phyloP scores from a whole-genome alignment of 2,113 vertebrate species.

The Prochilodus magdalenae region DNA sequence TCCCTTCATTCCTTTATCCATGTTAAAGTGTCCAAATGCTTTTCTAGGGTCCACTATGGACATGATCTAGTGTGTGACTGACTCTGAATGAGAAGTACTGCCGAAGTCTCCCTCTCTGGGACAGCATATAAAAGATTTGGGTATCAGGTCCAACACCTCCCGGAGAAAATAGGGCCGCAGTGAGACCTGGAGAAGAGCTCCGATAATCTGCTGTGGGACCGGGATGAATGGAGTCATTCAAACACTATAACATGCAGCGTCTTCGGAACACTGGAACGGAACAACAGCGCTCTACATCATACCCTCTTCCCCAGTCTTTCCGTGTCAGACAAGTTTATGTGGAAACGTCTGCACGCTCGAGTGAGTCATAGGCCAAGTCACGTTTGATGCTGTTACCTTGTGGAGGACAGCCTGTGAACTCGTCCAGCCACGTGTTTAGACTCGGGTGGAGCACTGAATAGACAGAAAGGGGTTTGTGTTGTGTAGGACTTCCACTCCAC shows the following conservation, averaged over 20 bases:
- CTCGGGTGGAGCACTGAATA: background rate
- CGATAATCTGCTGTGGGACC: background rate
- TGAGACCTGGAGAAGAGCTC: background rate
- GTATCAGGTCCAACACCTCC: background rate
- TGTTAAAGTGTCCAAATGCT: too few relatives aligned
- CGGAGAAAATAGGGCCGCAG: background rate
- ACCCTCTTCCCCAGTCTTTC: constrained; percentile 46
- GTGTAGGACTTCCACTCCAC: constrained; percentile 1
- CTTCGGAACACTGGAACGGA: background rate
- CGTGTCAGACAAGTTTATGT: constrained; percentile 57
- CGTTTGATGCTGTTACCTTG: constrained; percentile 54
- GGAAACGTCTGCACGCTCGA: constrained; percentile 67
- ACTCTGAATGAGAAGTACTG: too few relatives aligned
- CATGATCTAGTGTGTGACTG: background rate
- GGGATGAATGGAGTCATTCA: constrained; percentile 21
- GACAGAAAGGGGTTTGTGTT: background rate
- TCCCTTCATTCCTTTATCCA: too few relatives aligned
- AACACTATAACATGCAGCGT: constrained; percentile 29
- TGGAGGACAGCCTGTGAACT: constrained; percentile 14
- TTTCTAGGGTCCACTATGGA: too few relatives aligned
- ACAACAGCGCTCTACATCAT: constrained; percentile 12
- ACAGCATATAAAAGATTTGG: background rate
- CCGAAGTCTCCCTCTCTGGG: background rate
- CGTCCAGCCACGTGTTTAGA: constrained; percentile 4
- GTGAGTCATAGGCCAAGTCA: constrained; percentile 62